Base-by-base conservation (phyloP, 2,888 invertebrate species). In the Drosophila macrospina region DNA sequence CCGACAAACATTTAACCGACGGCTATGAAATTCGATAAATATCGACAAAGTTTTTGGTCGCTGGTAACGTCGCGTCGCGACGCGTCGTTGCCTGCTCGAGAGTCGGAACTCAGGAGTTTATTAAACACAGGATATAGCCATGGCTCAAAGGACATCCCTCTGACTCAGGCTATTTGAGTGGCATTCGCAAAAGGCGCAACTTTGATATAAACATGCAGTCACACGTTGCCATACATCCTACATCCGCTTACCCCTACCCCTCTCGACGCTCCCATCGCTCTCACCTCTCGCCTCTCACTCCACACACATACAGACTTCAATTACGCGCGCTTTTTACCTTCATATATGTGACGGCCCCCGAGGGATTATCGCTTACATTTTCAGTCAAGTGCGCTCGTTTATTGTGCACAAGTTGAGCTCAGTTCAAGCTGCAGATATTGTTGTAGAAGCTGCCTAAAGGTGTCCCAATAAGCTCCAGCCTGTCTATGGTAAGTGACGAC, bases 21-120 rank as follows among this genome's bases (percentile, higher is more conserved):
- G 89, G 88, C 80, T 88, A 89, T 78, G 82, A 78, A 88, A 84
- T 86, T 88, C 89, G 88, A 88, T 89, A 89, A 88, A 88, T 84
- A 88, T 88, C 82, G 88, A 76, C 76, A 71, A 85, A 86, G 76
- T 84, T 86, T 80, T 47, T 55, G 20, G 20, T 20, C 20, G 20
- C 20, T 20, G 20, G 20, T 3, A 20, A 20, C 20, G 54, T 51
- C n/a, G n/a, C n/a, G n/a, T n/a, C n/a, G n/a, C n/a, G n/a, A n/a
- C n/a, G n/a, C n/a, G n/a, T n/a, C 48, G 61, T 54, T 61, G 54
- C 55, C 55, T 26, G 20, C 36, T 51, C 61, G 48, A 59, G 41
- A 42, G 50, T 34, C 28, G 47, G 63, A 36, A 39, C 59, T 28
- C 41, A 69, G 52, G 78, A 88, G 88, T 83, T 83, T 83, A 83